Conservation (phyloP, 1,140 invertebrate species). For the Sipha flava region DNA sequence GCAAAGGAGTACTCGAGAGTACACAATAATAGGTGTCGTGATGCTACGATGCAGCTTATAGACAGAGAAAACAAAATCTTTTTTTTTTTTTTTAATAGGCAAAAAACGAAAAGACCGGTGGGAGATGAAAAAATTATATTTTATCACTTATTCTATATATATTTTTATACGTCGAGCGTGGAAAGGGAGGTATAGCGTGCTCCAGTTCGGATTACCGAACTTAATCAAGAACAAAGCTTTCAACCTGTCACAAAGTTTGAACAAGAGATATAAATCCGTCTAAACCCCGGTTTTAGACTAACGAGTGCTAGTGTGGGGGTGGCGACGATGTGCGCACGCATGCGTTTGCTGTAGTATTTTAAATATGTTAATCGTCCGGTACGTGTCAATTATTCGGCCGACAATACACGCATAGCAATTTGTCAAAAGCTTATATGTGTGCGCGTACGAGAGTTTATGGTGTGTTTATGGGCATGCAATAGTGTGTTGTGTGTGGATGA, state of each 20-base stretch:
- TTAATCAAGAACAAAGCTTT: constrained; percentile 22
- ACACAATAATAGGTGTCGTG: too few relatives aligned
- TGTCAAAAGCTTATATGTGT: constrained; percentile 10
- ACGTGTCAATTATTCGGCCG: constrained; percentile 12
- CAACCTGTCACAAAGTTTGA: constrained; percentile 23
- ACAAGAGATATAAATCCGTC: constrained; percentile 28
- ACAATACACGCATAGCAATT: neutral
- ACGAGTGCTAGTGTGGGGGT: too few relatives aligned
- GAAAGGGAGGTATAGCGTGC: neutral
- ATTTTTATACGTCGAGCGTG: neutral
- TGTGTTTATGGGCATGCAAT: too few relatives aligned
- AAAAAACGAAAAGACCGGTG: too few relatives aligned
- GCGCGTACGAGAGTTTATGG: neutral
- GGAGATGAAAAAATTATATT: neutral
- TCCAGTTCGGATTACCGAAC: neutral
- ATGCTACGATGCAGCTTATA: too few relatives aligned
- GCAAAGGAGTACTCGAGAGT: too few relatives aligned
- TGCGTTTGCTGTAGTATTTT: neutral
- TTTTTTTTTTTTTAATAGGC: too few relatives aligned
- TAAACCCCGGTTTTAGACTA: constrained; percentile 21
- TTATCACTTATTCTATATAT: neutral
- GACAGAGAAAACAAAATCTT: too few relatives aligned
- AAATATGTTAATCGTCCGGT: constrained; percentile 17
- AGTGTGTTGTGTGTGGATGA: too few relatives aligned
- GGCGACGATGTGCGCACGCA: neutral